Evolutionary conservation across 2,888 invertebrate genomes (phyloP).

Genomic region (Trachelus troglodyta): DNA sequence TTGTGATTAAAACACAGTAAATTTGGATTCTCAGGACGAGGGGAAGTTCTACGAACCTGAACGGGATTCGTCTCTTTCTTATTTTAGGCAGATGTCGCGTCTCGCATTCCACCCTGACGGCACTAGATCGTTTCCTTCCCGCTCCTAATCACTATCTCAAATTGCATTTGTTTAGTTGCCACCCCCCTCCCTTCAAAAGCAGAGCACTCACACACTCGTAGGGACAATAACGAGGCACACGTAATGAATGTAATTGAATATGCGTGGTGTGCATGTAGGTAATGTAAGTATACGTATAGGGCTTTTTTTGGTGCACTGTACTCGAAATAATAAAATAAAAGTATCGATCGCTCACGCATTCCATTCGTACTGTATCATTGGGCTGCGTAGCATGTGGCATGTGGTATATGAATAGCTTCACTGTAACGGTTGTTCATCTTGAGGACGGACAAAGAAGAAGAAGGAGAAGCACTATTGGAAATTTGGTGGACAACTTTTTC

Average conservation of each 20-base stretch:
- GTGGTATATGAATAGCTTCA: not conserved
- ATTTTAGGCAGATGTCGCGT: not conserved
- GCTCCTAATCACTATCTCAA: not conserved
- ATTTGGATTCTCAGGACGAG: not conserved
- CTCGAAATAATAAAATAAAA: not conserved
- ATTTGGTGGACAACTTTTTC: not conserved
- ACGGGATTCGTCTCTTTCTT: not conserved
- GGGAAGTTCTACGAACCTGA: not conserved
- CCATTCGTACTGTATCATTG: not conserved
- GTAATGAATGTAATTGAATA: not conserved
- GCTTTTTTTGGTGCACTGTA: not conserved
- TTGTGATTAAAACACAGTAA: slow-evolving; percentile 33
- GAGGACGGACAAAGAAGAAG: not conserved
- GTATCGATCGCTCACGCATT: not conserved
- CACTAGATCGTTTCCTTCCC: not conserved
- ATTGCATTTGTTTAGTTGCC: not conserved
- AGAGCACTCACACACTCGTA: not conserved
- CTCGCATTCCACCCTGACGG: not conserved
- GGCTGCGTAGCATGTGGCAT: not conserved
- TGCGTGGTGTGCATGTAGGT: not conserved
- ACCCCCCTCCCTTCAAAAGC: not conserved
- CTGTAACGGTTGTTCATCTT: not conserved
- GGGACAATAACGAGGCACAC: not conserved
- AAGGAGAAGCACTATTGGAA: not conserved
- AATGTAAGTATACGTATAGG: not conserved